These are phyloP conservation scores for Clivina fossor DNA, from an alignment of 2,888 invertebrate genomes.

Conservation along the genomic window DNA sequence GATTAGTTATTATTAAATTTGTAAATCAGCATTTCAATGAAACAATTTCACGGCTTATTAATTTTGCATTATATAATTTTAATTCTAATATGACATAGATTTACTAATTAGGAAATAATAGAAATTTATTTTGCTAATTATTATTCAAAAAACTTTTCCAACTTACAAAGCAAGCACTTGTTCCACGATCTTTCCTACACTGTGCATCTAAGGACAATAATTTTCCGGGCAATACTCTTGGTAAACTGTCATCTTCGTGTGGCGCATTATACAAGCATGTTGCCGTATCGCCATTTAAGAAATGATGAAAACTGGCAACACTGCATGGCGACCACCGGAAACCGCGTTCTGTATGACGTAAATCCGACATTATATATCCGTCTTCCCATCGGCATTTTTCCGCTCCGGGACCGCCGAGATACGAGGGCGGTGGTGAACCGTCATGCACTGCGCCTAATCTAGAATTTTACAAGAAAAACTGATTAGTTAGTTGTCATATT, in stretches of 20 bases:
- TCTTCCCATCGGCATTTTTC: constrained; percentile 95
- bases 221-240: constrained; percentile 86
- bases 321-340: constrained; percentile 95
- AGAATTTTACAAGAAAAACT: constrained; percentile 39
- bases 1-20: too few species aligned
- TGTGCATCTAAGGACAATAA: constrained; percentile 88
- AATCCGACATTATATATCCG: constrained; percentile 94
- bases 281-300: constrained; percentile 91
- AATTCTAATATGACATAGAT: too few species aligned
- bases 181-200: constrained; percentile 89
- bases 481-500: constrained; percentile 4
- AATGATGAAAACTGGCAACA: constrained; percentile 91
- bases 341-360: constrained; percentile 90
- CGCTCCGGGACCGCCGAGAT: constrained; percentile 91
- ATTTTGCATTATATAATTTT: too few species aligned
- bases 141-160: too few species aligned
- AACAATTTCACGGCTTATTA: too few species aligned
- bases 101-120: too few species aligned
- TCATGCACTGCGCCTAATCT: constrained; percentile 96
- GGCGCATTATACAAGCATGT: constrained; percentile 92
- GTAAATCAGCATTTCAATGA: too few species aligned
- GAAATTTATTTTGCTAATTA: too few species aligned
- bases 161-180: constrained; percentile 77
- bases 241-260: constrained; percentile 88
- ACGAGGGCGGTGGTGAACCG: constrained; percentile 91